Base-by-base conservation (phyloP, 2,113 vertebrate genomes). In the Pelodiscus sinensis region DNA sequence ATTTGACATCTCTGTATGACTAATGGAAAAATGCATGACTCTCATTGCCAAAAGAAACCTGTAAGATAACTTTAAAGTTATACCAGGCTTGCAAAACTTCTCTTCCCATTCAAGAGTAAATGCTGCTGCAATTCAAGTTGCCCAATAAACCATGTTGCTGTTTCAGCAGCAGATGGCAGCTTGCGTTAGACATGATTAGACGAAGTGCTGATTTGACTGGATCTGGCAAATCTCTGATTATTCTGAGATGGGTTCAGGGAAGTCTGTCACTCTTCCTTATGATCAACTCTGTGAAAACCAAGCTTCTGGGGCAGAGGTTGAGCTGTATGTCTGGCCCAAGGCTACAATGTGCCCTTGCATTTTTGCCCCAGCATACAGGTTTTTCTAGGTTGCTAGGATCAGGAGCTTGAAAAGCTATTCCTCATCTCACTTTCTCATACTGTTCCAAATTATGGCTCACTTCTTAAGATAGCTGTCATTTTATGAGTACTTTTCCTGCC, bases 231-330 rank as follows among this genome's bases (percentile, higher is more conserved):
- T 75, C 82, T 81, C 51, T 1, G 29, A 29, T 88, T 58, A 87
- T 58, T 92, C 85, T 95, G 52, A 91, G 77, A 92, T 31, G 79
- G 2, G 81, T 93, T 94, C 73, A 54, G 62, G 71, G 89, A 85
- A 96, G 88, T 92, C 93, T 27, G 0, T 62, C 71, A 0, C 60
- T 44, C 25, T 79, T 86, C n/a, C 80, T 62, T 1, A 0, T 22
- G 77, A 31, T 50, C 4, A 3, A 24, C 60, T 56, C 2, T 7
- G 60, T 35, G 91, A 44, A 81, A 79, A 44, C 0, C 0, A 44
- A 27, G 4, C 9, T 57, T 50, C 71, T 3, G 0, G 71, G 86
- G 75, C 15, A 2, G 31, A 0, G 2, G 22, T 56, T 0, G 38
- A 90, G 55, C 55, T 5, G 22, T 1, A 0, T 2, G 2, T 82